Evolutionary conservation across 2,888 invertebrate species (phyloP).

Genomic region (Schizotus pectinicornis): DNA sequence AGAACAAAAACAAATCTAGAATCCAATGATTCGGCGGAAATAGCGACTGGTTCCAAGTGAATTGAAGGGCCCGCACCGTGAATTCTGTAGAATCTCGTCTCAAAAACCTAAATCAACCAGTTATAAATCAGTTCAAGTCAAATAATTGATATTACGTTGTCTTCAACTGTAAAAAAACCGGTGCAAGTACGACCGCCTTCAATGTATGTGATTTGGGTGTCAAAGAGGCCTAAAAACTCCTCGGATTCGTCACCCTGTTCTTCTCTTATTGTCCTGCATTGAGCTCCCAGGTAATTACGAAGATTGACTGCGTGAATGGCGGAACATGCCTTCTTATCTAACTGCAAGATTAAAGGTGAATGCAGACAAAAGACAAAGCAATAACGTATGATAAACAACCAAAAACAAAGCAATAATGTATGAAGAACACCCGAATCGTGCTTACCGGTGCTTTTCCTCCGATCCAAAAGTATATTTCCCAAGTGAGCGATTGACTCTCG

Average conservation of each 20-base stretch:
- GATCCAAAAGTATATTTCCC: conserved; percentile 99
- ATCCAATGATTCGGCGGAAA: conserved; percentile 78
- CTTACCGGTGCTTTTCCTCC: conserved; percentile 91
- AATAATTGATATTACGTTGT: conserved; percentile 65
- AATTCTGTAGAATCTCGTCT: conserved; percentile 84
- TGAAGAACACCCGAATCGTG: no score
- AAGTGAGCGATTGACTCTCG: conserved; percentile 81
- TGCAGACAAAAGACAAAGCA: no score
- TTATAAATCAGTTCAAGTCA: not conserved
- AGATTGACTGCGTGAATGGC: conserved; percentile 99
- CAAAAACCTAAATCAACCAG: conserved; percentile 70
- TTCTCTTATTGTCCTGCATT: conserved; percentile 91
- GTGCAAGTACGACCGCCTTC: conserved; percentile 97
- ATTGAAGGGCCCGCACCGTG: conserved; percentile 87
- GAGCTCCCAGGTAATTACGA: conserved; percentile 93
- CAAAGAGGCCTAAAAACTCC: conserved; percentile 92
- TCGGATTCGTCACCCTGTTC: conserved; percentile 97
- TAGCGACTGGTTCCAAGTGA: conserved; percentile 86
- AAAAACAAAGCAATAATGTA: conserved; percentile 23
- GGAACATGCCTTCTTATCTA: conserved; percentile 94
- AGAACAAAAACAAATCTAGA: conserved; percentile 90
- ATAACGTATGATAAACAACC: not conserved
- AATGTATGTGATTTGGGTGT: conserved; percentile 89
- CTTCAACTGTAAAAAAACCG: conserved; percentile 97
- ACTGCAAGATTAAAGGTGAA: conserved; percentile 56